Base-by-base conservation (phyloP, 2,797 vertebrate species). In the Benthosema pterotum region DNA sequence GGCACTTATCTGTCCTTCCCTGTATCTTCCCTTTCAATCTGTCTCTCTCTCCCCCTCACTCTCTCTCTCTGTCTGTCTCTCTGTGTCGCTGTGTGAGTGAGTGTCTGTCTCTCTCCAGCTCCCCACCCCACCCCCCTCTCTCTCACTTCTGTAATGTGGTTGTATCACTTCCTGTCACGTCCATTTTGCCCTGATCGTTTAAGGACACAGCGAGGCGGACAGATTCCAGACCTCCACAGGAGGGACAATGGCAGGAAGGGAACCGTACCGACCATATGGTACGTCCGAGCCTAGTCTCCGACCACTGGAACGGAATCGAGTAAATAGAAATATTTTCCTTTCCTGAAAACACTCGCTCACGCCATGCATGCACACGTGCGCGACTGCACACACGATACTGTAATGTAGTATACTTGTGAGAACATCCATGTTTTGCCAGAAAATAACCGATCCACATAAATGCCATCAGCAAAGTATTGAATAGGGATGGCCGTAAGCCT, bases 141-240 rank as follows among this genome's bases (percentile, higher is more conserved):
- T 74, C 60, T 46, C 52, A 49, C 63, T n/a, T 59, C 56, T 62
- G 60, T 82, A 75, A 75, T 74, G 78, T 71, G 53, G 69, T 84
- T 83, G 58, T 57, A 80, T 82, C 75, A 67, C 67, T 77, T 79
- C 60, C 65, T 79, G 71, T 82, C 77, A 75, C 59, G 67, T 74
- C 52, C 1, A 5, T n/a, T 79, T 83, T 82, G 66, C 77, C 78
- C 52, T 53, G 28, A 51, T 72, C 42, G 2, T 75, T 78, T 78
- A 82, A 77, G 74, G 72, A 69, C 77, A 84, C 71, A 64, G 80
- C 71, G 45, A 22, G 51, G 61, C 61, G 67, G 75, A 86, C 72
- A 66, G 73, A 77, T 70, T 50, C 71, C 75, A 67, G 67, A 19
- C 52, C 55, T 57, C 57, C 32, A 11, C 32, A 38, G 8, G 1